phyloP scores from a whole-genome alignment of 2,113 vertebrate genomes.

The Apodemus speciosus region DNA sequence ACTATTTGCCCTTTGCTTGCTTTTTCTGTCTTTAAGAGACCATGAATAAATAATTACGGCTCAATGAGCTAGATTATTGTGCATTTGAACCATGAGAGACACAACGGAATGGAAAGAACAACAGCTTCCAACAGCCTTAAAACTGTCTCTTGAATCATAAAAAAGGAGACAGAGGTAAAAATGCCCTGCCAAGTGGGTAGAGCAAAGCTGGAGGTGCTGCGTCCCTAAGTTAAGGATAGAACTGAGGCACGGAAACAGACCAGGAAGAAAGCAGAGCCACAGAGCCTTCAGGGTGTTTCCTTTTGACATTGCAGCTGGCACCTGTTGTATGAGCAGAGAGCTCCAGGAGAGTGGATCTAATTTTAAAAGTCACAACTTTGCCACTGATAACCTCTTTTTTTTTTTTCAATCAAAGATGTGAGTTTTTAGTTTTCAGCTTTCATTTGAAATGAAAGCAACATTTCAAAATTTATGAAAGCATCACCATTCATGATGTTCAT shows the following conservation, averaged over 20 bases:
- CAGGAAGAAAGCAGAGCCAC: not conserved
- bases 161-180: not conserved
- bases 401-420: too few relatives aligned
- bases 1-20: not conserved
- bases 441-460: too few relatives aligned
- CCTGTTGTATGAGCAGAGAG: conserved; percentile 9
- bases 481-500: not conserved
- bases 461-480: conserved; percentile 28
- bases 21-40: conserved; percentile 30
- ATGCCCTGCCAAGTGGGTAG: too few relatives aligned
- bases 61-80: conserved; percentile 12
- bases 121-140: not conserved
- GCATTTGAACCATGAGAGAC: not conserved
- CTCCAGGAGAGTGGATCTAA: conserved; percentile 15
- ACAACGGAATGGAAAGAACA: not conserved
- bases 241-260: not conserved
- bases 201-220: not conserved
- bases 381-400: conserved; percentile 25
- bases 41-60: not conserved
- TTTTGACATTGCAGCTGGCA: conserved; percentile 12
- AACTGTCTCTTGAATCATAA: conserved; percentile 1
- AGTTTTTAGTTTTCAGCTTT: too few relatives aligned
- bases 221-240: not conserved
- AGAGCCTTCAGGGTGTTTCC: not conserved
- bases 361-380: conserved; percentile 56